A percentile compares a stretch with the other conserved stretches of the same genome.
Evolutionary conservation across 2,797 vertebrate species (phyloP).

Genomic region (Pitangus sulphuratus): DNA sequence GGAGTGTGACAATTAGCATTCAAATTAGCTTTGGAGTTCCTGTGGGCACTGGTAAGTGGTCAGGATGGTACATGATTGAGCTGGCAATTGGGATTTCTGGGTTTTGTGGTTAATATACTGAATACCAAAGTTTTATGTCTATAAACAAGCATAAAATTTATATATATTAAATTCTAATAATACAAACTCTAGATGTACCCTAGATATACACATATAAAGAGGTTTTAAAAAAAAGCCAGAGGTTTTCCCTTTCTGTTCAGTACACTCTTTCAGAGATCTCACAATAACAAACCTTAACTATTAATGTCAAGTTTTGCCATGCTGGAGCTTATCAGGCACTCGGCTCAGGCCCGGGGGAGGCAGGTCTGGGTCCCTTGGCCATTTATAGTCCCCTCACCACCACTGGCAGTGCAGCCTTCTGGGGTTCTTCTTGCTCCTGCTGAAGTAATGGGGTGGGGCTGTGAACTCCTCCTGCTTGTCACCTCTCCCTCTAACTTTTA

Average conservation of each 20-base stretch:
- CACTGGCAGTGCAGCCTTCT: neutral
- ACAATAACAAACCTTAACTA: neutral
- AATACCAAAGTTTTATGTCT: neutral
- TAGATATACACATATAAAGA: neutral
- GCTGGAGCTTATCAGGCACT: neutral
- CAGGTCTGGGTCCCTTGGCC: neutral
- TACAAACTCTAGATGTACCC: neutral
- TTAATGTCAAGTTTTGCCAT: neutral
- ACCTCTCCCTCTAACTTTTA: neutral
- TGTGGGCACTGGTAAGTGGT: fast-evolving
- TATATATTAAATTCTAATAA: neutral
- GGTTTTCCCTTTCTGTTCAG: neutral
- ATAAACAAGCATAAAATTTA: neutral
- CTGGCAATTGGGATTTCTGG: neutral
- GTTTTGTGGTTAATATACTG: neutral
- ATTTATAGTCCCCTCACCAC: neutral
- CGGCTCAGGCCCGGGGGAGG: fast-evolving
- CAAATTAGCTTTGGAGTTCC: neutral
- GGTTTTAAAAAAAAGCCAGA: neutral
- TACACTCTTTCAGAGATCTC: neutral
- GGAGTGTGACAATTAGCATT: neutral
- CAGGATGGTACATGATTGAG: neutral
- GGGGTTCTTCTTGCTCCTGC: neutral
- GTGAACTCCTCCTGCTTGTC: neutral
- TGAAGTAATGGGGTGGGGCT: neutral